These are phyloP conservation scores for Apodemia zela DNA, from an alignment of 2,888 invertebrate species.

Conservation along the genomic window DNA sequence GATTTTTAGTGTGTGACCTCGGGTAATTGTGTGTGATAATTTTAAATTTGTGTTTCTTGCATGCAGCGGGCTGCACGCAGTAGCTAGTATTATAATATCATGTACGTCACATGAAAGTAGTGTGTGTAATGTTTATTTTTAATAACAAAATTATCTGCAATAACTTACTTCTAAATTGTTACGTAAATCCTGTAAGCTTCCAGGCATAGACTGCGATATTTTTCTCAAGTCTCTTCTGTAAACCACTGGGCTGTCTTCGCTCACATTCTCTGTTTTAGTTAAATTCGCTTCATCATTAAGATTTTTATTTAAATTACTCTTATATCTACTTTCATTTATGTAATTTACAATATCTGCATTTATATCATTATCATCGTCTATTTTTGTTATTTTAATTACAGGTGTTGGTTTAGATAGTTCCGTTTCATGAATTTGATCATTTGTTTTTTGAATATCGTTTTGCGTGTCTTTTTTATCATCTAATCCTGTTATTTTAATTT, in stretches of 20 bases:
- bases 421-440: slow-evolving; percentile 24
- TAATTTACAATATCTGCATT: not conserved
- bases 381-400: slow-evolving; percentile 15
- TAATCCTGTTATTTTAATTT: slow-evolving; percentile 45
- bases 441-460: slow-evolving; percentile 27
- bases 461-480: slow-evolving; percentile 34
- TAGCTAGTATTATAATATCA: too few relatives aligned
- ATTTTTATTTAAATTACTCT: slow-evolving; percentile 23
- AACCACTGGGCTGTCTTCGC: slow-evolving; percentile 40
- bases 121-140: too few relatives aligned
- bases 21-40: too few relatives aligned
- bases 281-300: not conserved
- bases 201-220: slow-evolving; percentile 84
- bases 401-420: slow-evolving; percentile 43
- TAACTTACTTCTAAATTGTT: slow-evolving; percentile 2
- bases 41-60: too few relatives aligned
- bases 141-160: too few relatives aligned
- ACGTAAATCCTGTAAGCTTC: slow-evolving; percentile 30
- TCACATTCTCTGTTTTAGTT: slow-evolving; percentile 17
- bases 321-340: not conserved
- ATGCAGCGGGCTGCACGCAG: too few relatives aligned
- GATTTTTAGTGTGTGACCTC: too few relatives aligned
- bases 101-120: too few relatives aligned
- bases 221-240: slow-evolving; percentile 62
- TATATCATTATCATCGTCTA: slow-evolving; percentile 9